Evolutionary conservation across 2,113 vertebrate genomes (phyloP).

Genomic region (Petrocephalus zakoni): DNA sequence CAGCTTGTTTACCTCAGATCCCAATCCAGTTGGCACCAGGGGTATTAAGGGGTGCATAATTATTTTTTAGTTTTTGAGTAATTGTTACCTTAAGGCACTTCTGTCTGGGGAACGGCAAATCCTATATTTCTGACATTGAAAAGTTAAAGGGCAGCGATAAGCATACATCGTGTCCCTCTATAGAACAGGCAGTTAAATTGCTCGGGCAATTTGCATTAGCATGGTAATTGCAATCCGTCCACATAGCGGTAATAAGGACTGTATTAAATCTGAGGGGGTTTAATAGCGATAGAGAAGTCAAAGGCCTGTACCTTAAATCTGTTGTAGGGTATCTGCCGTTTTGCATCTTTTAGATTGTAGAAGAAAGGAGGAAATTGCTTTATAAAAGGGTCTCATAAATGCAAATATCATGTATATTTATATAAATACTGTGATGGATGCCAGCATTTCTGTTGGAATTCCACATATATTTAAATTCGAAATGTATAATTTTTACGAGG

Average conservation of each 20-base stretch:
- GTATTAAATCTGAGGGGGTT: conserved; percentile 18
- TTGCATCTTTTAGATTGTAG: conserved; percentile 4
- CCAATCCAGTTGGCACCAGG: neutral
- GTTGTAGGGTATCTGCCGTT: conserved; percentile 4
- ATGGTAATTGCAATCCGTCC: conserved; percentile 22
- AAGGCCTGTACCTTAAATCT: conserved; percentile 3
- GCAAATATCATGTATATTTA: conserved; percentile 8
- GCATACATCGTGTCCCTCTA: conserved; percentile 11
- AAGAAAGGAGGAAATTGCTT: neutral
- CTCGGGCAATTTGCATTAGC: conserved; percentile 25
- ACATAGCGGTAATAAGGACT: conserved; percentile 8
- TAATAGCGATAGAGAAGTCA: conserved; percentile 22
- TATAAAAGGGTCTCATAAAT: neutral
- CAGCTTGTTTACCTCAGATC: conserved; percentile 3
- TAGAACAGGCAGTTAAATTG: conserved; percentile 20
- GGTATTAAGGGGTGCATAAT: neutral
- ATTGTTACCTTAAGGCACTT: conserved; percentile 19
- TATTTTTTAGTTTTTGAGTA: conserved; percentile 4
- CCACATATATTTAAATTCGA: neutral
- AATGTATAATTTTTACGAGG: neutral
- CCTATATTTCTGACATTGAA: neutral
- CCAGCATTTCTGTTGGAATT: neutral
- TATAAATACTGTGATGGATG: neutral
- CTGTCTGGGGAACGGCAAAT: neutral
- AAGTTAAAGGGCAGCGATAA: neutral